phyloP scores from a whole-genome alignment of 2,113 vertebrate species.

The Dromiciops gliroides region DNA sequence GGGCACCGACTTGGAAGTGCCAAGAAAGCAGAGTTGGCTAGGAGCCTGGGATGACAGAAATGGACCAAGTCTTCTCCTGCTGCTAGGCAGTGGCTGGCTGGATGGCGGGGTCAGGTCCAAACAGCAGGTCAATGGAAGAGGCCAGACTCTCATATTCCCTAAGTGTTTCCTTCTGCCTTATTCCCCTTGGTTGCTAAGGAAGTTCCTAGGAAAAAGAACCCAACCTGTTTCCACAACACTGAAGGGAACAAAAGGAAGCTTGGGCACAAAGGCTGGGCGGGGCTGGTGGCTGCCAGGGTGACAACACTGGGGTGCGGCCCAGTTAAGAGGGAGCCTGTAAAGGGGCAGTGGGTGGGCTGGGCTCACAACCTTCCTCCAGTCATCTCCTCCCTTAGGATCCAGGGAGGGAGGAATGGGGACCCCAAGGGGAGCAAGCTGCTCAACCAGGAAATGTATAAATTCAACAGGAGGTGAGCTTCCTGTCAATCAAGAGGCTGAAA shows the following conservation, averaged over 20 bases:
- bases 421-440: background rate
- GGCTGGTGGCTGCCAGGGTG: background rate
- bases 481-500: background rate
- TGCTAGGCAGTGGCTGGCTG: background rate
- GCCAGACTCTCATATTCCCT: background rate
- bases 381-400: background rate
- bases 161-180: background rate
- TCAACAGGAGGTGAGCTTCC: background rate
- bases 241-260: background rate
- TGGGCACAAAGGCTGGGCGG: background rate
- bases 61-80: background rate
- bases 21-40: background rate
- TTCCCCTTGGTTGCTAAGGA: background rate
- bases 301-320: background rate
- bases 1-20: background rate
- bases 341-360: background rate
- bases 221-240: background rate
- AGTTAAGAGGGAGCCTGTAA: background rate
- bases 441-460: background rate
- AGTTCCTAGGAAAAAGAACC: background rate
- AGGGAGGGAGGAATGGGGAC: background rate
- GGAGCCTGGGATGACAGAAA: background rate
- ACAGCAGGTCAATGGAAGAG: background rate
- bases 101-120: background rate
- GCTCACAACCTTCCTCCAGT: background rate